phyloP scores from a whole-genome alignment of 2,888 invertebrate genomes.

The Dryocosmus kuriphilus region DNA sequence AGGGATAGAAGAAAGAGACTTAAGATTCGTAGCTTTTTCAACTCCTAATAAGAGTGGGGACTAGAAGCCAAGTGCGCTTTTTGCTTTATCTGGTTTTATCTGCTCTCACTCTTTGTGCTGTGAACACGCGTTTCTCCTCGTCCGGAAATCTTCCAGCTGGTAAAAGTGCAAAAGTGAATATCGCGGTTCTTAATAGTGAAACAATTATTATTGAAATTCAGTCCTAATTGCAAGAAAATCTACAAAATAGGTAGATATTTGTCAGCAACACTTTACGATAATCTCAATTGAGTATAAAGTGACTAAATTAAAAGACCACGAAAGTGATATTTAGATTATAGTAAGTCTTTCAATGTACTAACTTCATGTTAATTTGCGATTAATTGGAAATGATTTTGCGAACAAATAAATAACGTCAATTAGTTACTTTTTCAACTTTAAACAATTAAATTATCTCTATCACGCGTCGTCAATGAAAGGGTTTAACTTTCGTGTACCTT shows the following conservation, averaged over 20 bases:
- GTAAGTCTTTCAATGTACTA: not conserved
- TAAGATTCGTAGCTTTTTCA: conserved; percentile 23
- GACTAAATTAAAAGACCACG: not conserved
- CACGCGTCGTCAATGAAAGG: not conserved
- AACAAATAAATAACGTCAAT: not conserved
- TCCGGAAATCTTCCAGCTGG: conserved; percentile 25
- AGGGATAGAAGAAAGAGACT: conserved; percentile 32
- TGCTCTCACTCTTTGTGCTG: conserved; percentile 23
- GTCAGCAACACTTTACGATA: not conserved
- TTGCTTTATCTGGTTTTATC: conserved; percentile 10
- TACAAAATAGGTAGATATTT: not conserved
- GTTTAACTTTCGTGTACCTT: not conserved
- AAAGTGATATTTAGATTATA: too few species aligned
- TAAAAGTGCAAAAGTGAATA: conserved; percentile 29
- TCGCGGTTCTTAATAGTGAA: not conserved
- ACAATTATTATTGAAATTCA: not conserved
- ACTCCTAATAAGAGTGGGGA: conserved; percentile 6
- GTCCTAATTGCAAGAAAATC: not conserved
- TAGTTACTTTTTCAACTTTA: not conserved
- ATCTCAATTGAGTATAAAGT: not conserved
- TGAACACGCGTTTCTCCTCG: not conserved
- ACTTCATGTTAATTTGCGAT: not conserved
- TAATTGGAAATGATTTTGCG: not conserved
- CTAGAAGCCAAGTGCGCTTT: conserved; percentile 31
- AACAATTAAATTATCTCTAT: not conserved